Evolutionary conservation across 2,888 invertebrate genomes (phyloP).

Genomic region (Tenthredo amoena): DNA sequence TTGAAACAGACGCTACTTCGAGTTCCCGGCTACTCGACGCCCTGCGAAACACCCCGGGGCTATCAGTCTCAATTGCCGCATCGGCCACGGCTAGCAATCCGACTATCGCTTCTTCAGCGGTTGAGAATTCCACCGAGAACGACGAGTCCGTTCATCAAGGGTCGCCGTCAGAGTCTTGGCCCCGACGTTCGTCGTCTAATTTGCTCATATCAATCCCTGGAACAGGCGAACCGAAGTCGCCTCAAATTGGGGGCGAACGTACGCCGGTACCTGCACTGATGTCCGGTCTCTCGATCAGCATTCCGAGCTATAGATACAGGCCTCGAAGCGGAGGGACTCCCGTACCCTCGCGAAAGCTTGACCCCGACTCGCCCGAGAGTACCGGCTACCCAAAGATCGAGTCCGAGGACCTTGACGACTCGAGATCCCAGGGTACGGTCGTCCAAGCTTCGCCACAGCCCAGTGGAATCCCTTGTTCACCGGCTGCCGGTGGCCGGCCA

Average conservation of each 20-base stretch:
- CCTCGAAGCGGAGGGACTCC: conserved; percentile 11
- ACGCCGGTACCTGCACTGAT: conserved; percentile 9
- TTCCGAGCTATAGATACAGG: conserved; percentile 66
- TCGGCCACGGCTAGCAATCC: background rate
- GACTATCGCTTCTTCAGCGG: background rate
- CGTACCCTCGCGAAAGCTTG: conserved; percentile 19
- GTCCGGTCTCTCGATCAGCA: conserved; percentile 66
- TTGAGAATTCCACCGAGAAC: background rate
- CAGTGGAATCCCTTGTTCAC: conserved; percentile 82
- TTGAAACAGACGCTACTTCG: background rate
- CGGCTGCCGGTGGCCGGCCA: conserved; percentile 66
- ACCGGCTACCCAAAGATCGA: conserved; percentile 64
- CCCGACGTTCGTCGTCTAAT: background rate
- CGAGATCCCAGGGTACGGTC: conserved; percentile 80
- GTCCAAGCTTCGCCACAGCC: conserved; percentile 84
- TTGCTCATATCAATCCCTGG: conserved; percentile 23
- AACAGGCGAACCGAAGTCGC: conserved; percentile 1
- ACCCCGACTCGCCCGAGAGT: conserved; percentile 70
- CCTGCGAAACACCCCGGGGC: conserved; percentile 71
- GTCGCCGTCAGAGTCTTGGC: background rate
- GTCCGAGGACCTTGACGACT: conserved; percentile 82
- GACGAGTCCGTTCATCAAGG: background rate
- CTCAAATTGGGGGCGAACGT: conserved; percentile 12
- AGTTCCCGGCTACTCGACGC: conserved; percentile 72
- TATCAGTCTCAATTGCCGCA: conserved; percentile 71